Conservation (phyloP, 1,140 invertebrate genomes). For the Lanistes nyassanus region DNA sequence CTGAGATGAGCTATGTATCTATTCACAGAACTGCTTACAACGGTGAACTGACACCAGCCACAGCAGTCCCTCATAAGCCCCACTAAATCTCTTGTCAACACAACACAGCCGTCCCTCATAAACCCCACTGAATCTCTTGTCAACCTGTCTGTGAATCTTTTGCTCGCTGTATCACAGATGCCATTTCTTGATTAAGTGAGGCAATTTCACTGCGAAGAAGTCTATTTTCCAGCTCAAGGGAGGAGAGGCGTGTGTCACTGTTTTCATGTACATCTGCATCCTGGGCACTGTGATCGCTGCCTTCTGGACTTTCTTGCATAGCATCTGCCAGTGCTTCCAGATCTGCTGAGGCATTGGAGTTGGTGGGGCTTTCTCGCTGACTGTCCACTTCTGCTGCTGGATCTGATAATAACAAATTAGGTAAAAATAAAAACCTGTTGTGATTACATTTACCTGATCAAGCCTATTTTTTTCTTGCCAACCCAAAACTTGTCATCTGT, state of each 20-base stretch:
- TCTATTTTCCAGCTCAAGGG: constrained; percentile 66
- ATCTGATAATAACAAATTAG: constrained; percentile 9
- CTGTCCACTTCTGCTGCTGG: constrained; percentile 32
- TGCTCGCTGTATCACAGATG: constrained; percentile 68
- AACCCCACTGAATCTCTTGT: too few relatives aligned
- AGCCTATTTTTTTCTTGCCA: too few relatives aligned
- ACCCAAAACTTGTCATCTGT: too few relatives aligned
- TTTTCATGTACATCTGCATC: constrained; percentile 35
- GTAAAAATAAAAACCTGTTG: too few relatives aligned
- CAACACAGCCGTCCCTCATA: too few relatives aligned
- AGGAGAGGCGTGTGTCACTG: constrained; percentile 40
- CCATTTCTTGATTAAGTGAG: constrained; percentile 72
- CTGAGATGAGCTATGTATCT: too few relatives aligned
- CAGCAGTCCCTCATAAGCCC: too few relatives aligned
- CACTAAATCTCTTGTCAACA: too few relatives aligned
- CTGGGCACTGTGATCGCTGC: constrained; percentile 57
- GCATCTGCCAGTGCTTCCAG: constrained; percentile 55
- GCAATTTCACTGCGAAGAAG: constrained; percentile 72
- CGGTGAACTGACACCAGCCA: too few relatives aligned
- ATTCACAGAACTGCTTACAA: too few relatives aligned
- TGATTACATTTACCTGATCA: too few relatives aligned
- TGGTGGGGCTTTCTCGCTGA: constrained; percentile 45
- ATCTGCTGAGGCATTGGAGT: constrained; percentile 48
- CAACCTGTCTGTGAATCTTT: constrained; percentile 71
- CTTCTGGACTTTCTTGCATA: constrained; percentile 54